Evolutionary conservation across 2,888 invertebrate species (phyloP).

Genomic region (Polyploca ridens): DNA sequence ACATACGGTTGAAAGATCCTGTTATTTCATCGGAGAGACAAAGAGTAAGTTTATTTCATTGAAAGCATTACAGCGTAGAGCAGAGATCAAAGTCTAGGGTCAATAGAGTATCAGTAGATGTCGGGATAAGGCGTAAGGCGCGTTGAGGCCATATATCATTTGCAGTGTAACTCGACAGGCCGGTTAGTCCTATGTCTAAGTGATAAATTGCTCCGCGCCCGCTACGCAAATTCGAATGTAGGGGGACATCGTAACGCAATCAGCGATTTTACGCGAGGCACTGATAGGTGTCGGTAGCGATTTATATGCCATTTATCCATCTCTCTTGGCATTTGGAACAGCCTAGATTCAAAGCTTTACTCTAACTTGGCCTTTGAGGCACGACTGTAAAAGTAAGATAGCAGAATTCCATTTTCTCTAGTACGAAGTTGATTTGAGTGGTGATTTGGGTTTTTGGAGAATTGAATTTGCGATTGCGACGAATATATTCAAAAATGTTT

Average conservation of each 20-base stretch:
- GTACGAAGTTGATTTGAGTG: not conserved
- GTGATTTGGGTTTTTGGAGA: not conserved
- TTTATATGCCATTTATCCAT: constrained; percentile 54
- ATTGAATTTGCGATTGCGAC: not conserved
- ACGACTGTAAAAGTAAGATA: constrained; percentile 6
- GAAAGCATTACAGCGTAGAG: constrained; percentile 27
- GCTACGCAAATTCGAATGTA: constrained; percentile 78
- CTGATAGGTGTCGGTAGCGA: constrained; percentile 68
- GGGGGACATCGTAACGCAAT: constrained; percentile 78
- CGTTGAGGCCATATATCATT: constrained; percentile 65
- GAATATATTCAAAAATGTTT: not conserved
- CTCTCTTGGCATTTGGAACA: constrained; percentile 33
- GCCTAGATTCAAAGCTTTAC: constrained; percentile 6
- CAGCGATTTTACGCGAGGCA: constrained; percentile 74
- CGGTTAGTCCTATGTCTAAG: constrained; percentile 79
- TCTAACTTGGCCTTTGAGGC: not conserved
- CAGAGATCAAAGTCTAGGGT: constrained; percentile 50
- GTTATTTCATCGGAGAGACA: constrained; percentile 67
- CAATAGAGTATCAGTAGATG: constrained; percentile 48
- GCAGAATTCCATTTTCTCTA: not conserved
- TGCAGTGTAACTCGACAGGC: constrained; percentile 57
- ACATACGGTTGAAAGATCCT: constrained; percentile 76
- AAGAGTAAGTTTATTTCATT: constrained; percentile 60
- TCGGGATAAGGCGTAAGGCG: constrained; percentile 43
- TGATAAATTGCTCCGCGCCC: constrained; percentile 79